Conservation (phyloP, 2,888 invertebrate species). For the Acanthococcus lagerstroemiae region DNA sequence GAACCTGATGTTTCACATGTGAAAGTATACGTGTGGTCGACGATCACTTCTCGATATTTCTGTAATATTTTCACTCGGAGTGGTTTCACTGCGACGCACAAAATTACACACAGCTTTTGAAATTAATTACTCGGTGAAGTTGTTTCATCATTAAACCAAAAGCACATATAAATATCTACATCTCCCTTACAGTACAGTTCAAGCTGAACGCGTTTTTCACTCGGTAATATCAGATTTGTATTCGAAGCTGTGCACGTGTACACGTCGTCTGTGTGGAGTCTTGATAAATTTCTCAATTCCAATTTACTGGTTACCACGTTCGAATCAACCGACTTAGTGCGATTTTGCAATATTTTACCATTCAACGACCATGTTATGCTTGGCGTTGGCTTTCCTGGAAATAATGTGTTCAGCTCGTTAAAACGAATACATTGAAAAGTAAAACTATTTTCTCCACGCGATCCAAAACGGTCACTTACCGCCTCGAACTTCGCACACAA, state of each 20-base stretch:
- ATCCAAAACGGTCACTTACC: too few relatives aligned
- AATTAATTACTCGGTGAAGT: neutral
- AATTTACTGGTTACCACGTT: conserved; percentile 70
- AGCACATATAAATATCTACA: neutral
- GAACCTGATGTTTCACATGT: conserved; percentile 79
- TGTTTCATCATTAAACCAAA: neutral
- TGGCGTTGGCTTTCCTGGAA: conserved; percentile 67
- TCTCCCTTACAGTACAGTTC: conserved; percentile 73
- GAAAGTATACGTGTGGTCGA: conserved; percentile 72
- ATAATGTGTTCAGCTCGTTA: too few relatives aligned
- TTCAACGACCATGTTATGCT: conserved; percentile 75
- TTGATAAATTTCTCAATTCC: conserved; percentile 59
- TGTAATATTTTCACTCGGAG: conserved; percentile 69
- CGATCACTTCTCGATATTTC: conserved; percentile 70
- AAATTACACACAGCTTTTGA: neutral
- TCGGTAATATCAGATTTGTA: conserved; percentile 72
- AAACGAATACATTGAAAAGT: too few relatives aligned
- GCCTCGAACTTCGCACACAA: conserved; percentile 47
- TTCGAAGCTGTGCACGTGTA: conserved; percentile 81
- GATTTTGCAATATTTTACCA: conserved; percentile 58
- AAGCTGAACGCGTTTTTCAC: conserved; percentile 68
- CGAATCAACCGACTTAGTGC: conserved; percentile 48
- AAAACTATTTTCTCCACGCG: too few relatives aligned
- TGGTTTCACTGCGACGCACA: conserved; percentile 62
- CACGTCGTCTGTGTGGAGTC: conserved; percentile 70